Evolutionary conservation across 2,888 invertebrate genomes (phyloP), one percentile per base, ranked within the genome.

Genomic region (Auanema sp.): DNA sequence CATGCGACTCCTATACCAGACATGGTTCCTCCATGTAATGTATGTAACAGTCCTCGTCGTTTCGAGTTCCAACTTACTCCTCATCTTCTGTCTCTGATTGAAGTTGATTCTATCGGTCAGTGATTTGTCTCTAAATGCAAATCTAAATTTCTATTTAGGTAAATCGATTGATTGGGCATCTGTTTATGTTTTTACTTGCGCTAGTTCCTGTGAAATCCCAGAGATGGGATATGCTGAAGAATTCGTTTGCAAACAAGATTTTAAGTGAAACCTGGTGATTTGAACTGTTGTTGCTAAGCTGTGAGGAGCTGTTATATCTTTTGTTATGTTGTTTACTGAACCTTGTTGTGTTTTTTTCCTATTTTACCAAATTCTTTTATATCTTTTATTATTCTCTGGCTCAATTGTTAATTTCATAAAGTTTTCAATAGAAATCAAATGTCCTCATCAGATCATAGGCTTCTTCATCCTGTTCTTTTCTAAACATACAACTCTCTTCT

Each of bases 31-130:
- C 86, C 87, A 23, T 86, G 86, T 66, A 92, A 93, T 6, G 59
- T 70, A 11, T 97, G 97, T 85, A 89, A 89, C 54, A 87, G 88
- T 1, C 86, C 88, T 57, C 88, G 95, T 71, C 89, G 89, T 74
- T 96, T 92, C 87, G 96, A 97, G 86, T 94, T 93, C 85, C 92
- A 92, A 89, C 87, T 93, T 87, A 78, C 75, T 64, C 83, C 83
- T 1, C 75, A 80, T 64, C 66, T 83, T 33, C 69, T 83, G 3
- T 71, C 79, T 14, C 66, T 80, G 23, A 76, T 83, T 40, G 81
- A 76, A 23, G 79, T 84, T 3, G 83, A 83, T 56, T 52, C 65
- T 11, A 57, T 78, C 49, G 75, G 75, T 65, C 24, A 53, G 57
- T 47, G 23, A 21, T 21, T 51, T 60, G 44, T 44, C 40, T 51